These are phyloP conservation scores for Phrynocephalus guinanensis DNA, from an alignment of 2,797 vertebrate genomes.

Conservation along the genomic window DNA sequence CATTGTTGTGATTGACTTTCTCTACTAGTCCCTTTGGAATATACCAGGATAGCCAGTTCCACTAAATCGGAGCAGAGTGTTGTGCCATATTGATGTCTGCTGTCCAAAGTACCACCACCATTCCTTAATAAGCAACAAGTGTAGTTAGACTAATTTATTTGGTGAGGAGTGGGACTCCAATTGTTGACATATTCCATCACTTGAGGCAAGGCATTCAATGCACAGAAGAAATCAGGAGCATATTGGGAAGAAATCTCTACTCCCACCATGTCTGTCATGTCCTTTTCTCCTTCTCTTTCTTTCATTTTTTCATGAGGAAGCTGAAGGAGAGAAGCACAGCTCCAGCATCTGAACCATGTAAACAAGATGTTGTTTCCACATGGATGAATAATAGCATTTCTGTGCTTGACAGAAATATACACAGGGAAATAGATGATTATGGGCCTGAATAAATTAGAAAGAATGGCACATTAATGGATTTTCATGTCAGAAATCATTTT, in stretches of 20 bases:
- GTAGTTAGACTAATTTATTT: not conserved
- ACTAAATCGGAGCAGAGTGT: not conserved
- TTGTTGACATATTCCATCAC: not conserved
- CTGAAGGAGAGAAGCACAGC: slow-evolving; percentile 16
- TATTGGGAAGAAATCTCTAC: not conserved
- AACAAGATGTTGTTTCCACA: slow-evolving; percentile 33
- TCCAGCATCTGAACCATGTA: slow-evolving; percentile 26
- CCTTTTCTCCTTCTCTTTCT: too few species aligned
- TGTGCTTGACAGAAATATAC: not conserved
- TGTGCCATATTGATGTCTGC: not conserved
- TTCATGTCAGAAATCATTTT: slow-evolving; percentile 51
- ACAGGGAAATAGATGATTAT: slow-evolving; percentile 45
- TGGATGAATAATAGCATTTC: slow-evolving; percentile 35
- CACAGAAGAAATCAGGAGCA: not conserved
- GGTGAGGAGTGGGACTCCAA: not conserved
- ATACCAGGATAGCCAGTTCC: not conserved
- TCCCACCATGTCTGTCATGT: not conserved
- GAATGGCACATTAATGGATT: slow-evolving; percentile 20
- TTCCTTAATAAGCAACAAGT: not conserved
- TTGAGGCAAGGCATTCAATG: slow-evolving; percentile 4
- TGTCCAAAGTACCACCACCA: not conserved
- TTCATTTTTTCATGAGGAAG: not conserved
- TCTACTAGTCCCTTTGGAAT: not conserved
- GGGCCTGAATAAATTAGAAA: slow-evolving; percentile 39
- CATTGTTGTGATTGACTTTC: not conserved